A percentile compares a stretch with the other conserved stretches of the same genome.
phyloP scores from a whole-genome alignment of 1,140 invertebrate genomes.

The Nautilus pompilius region DNA sequence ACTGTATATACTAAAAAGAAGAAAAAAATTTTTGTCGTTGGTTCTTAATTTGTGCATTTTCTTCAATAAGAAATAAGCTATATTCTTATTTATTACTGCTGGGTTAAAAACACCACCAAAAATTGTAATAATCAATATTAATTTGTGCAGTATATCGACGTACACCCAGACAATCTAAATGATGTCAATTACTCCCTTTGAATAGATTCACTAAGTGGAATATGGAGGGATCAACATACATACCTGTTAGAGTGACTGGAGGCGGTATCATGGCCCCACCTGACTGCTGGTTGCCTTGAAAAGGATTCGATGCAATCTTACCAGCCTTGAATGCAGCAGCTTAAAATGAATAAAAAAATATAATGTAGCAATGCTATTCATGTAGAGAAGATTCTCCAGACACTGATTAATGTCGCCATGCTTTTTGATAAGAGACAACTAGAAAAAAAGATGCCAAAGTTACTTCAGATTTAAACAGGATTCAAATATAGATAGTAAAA shows the following conservation, averaged over 20 bases:
- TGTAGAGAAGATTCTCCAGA: no score
- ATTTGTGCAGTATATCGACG: neutral
- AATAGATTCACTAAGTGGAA: neutral
- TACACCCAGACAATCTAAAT: neutral
- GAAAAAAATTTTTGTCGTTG: no score
- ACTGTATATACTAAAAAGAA: no score
- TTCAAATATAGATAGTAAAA: no score
- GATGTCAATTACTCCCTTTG: neutral
- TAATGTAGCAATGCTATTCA: no score
- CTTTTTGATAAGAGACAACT: no score
- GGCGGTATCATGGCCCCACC: constrained; percentile 67
- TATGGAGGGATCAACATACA: neutral
- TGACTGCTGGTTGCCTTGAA: constrained; percentile 58
- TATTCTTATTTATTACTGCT: neutral
- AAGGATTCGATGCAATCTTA: constrained; percentile 89
- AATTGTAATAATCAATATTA: neutral
- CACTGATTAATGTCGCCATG: no score
- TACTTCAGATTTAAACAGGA: no score
- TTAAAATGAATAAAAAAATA: constrained; percentile 43
- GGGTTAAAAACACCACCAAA: neutral
- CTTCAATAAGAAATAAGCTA: no score
- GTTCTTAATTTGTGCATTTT: neutral
- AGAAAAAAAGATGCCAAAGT: no score
- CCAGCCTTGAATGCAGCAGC: constrained; percentile 92
- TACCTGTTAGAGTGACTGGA: constrained; percentile 50